Percentiles rank a stretch among this genome's conserved stretches.
Conservation (phyloP, 2,888 invertebrate genomes). For the Drepanosiphum platanoidis region DNA sequence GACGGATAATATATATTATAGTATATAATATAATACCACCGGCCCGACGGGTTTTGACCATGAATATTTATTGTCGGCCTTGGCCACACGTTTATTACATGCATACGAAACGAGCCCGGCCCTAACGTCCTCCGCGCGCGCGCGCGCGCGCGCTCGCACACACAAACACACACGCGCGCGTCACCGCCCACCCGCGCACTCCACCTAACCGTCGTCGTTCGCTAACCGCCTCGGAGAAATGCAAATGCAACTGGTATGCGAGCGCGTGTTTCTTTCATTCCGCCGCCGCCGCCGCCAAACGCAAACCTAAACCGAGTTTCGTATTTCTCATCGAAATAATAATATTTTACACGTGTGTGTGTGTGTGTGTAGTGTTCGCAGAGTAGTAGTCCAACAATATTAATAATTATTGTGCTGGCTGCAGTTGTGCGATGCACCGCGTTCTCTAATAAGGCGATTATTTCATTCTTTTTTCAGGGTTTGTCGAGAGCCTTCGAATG, state of each 20-base stretch:
- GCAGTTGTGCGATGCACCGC: no score
- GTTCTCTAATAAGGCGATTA: no score
- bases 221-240: slow-evolving; percentile 35
- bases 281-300: not conserved
- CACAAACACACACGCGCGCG: not conserved
- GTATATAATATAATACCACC: no score
- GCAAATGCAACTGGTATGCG: slow-evolving; percentile 54
- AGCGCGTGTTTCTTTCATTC: not conserved
- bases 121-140: slow-evolving; percentile 24
- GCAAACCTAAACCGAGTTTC: no score
- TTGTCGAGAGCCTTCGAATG: no score
- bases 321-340: no score
- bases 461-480: no score
- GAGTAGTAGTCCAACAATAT: not conserved
- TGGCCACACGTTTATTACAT: slow-evolving; percentile 44
- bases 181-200: not conserved
- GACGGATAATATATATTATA: no score
- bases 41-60: slow-evolving; percentile 51
- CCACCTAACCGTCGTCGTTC: not conserved
- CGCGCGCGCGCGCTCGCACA: not conserved
- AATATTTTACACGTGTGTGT: not conserved
- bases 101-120: slow-evolving; percentile 58
- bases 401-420: no score
- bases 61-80: slow-evolving; percentile 51
- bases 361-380: not conserved